Evolutionary conservation across 1,140 invertebrate genomes (phyloP).

Genomic region (Drosophila fuyamai): DNA sequence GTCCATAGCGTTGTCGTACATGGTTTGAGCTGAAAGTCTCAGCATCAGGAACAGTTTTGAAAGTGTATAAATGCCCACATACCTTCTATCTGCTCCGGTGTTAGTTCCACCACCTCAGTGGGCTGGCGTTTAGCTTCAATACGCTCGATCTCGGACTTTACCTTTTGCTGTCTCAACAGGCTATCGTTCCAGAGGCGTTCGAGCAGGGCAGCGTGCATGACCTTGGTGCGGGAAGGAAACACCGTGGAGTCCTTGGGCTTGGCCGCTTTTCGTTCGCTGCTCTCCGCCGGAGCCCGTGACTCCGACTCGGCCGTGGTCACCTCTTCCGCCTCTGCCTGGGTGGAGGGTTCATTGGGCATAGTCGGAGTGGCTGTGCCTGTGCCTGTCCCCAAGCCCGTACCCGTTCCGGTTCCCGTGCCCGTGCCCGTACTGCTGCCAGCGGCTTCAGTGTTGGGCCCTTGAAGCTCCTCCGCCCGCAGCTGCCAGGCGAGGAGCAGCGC

Average conservation of each 20-base stretch:
- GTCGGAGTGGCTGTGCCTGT: constrained; percentile 28
- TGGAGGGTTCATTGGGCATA: constrained; percentile 19
- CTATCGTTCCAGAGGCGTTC: constrained; percentile 71
- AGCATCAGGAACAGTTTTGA: neutral
- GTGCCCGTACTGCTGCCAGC: constrained; percentile 11
- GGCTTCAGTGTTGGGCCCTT: constrained; percentile 49
- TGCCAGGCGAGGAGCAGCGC: constrained; percentile 45
- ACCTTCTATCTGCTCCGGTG: constrained; percentile 75
- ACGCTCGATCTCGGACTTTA: constrained; percentile 69
- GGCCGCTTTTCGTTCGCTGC: constrained; percentile 66
- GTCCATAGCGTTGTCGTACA: constrained; percentile 74
- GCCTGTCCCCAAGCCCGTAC: constrained; percentile 7
- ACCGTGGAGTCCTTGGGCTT: constrained; percentile 57
- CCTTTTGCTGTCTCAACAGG: constrained; percentile 62
- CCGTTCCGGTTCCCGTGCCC: neutral
- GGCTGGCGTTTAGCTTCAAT: constrained; percentile 39
- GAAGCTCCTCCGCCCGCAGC: constrained; percentile 57
- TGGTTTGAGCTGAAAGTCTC: constrained; percentile 53
- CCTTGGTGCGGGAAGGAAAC: constrained; percentile 52
- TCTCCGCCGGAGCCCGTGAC: constrained; percentile 15
- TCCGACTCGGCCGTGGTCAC: constrained; percentile 57
- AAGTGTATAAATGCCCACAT: neutral
- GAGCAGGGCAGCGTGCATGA: constrained; percentile 61
- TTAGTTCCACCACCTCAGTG: constrained; percentile 22
- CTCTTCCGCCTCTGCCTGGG: constrained; percentile 37